Conservation (phyloP, 2,888 invertebrate genomes). For the Lepidochrysops patricia region DNA sequence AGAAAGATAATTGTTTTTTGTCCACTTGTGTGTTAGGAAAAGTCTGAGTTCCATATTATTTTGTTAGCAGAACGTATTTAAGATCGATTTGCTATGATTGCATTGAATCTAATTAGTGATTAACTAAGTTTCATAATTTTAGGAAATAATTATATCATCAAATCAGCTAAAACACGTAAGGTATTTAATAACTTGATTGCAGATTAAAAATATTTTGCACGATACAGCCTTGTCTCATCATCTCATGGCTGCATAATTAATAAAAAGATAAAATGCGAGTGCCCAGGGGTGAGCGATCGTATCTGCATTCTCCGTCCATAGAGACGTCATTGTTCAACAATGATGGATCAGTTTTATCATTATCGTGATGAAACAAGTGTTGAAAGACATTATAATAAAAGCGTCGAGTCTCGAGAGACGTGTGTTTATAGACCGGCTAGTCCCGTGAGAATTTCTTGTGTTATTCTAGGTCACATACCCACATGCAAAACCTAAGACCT, state of each 20-base stretch:
- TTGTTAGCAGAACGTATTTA: no score
- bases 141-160: background rate
- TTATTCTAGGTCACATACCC: background rate
- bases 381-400: background rate
- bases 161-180: background rate
- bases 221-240: no score
- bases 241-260: no score
- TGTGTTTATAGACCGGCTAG: background rate
- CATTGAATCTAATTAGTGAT: background rate
- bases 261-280: background rate
- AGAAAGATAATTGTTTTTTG: no score
- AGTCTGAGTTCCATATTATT: no score
- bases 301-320: background rate
- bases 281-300: background rate
- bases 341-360: slow-evolving; percentile 1
- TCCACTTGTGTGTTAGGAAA: no score
- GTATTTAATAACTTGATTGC: no score
- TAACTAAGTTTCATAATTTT: background rate
- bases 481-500: no score
- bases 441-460: background rate
- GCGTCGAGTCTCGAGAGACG: background rate
- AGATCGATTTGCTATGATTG: background rate
- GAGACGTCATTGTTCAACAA: background rate
- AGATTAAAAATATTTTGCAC: background rate
- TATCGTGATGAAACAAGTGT: background rate